These are phyloP conservation scores for Labroides dimidiatus DNA, from an alignment of 2,797 vertebrate genomes.

Conservation along the genomic window DNA sequence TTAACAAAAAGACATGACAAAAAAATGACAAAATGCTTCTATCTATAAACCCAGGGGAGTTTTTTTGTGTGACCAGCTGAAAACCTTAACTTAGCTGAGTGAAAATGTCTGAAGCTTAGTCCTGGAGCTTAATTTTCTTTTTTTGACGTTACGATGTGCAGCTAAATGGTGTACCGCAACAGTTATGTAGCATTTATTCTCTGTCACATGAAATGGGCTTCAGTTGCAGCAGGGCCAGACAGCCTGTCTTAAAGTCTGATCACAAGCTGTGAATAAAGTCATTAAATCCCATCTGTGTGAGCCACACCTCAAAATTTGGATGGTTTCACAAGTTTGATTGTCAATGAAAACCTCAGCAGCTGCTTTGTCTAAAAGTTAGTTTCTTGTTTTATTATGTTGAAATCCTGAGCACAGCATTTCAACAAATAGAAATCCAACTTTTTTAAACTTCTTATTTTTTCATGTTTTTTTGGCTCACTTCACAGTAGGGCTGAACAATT, in stretches of 20 bases:
- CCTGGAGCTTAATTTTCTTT: constrained; percentile 10
- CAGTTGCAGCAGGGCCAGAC: constrained; percentile 13
- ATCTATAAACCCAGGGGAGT: no score
- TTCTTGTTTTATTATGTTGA: constrained; percentile 5
- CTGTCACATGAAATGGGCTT: constrained; percentile 16
- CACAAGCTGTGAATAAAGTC: constrained; percentile 37
- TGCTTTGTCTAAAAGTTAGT: background rate
- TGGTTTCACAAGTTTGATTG: constrained; percentile 1
- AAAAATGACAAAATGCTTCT: no score
- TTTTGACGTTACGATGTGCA: no score
- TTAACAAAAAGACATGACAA: no score
- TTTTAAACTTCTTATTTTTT: no score
- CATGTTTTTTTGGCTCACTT: no score
- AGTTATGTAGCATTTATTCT: constrained; percentile 50
- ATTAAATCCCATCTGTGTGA: constrained; percentile 26
- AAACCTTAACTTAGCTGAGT: no score
- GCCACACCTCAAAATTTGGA: constrained; percentile 21
- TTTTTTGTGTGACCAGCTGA: no score
- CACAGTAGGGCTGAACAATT: no score
- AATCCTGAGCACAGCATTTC: no score
- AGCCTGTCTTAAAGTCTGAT: constrained; percentile 22
- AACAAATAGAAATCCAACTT: no score
- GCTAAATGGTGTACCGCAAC: background rate
- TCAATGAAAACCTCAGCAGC: background rate
- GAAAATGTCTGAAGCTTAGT: background rate